These are phyloP conservation scores for Cheilosia grossa DNA, from an alignment of 2,888 invertebrate species.

Conservation along the genomic window DNA sequence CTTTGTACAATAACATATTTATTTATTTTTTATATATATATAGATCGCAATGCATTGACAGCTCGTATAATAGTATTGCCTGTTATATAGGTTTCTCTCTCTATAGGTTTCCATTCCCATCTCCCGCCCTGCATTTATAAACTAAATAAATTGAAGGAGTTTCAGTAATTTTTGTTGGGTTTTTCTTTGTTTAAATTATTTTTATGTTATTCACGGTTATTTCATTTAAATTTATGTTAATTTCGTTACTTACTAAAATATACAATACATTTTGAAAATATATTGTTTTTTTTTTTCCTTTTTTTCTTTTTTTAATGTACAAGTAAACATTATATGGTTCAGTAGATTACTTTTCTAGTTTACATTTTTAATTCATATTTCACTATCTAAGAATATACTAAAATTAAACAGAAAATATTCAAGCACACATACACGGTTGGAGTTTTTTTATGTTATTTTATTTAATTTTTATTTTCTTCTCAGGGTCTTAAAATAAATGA, in stretches of 20 bases:
- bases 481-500: background rate
- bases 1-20: slow-evolving; percentile 66
- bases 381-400: slow-evolving; percentile 63
- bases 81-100: slow-evolving; percentile 12
- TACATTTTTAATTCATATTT: slow-evolving; percentile 60
- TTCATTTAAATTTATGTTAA: slow-evolving; percentile 39
- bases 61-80: slow-evolving; percentile 14
- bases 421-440: slow-evolving; percentile 35
- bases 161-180: slow-evolving; percentile 8
- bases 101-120: background rate
- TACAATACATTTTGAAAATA: slow-evolving; percentile 57
- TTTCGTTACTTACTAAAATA: slow-evolving; percentile 62
- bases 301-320: slow-evolving; percentile 50
- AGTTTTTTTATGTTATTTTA: no score
- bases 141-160: slow-evolving; percentile 30
- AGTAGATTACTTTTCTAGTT: slow-evolving; percentile 53
- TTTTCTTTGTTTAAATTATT: slow-evolving; percentile 25
- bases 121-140: slow-evolving; percentile 19
- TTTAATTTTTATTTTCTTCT: background rate
- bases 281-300: slow-evolving; percentile 4
- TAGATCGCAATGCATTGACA: slow-evolving; percentile 16
- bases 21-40: slow-evolving; percentile 3
- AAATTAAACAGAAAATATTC: slow-evolving; percentile 47
- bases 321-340: slow-evolving; percentile 35
- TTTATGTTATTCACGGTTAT: background rate